Evolutionary conservation across 2,797 vertebrate species (phyloP), one percentile per base, ranked within the genome.

Genomic region (Sebastes taczanowskii): DNA sequence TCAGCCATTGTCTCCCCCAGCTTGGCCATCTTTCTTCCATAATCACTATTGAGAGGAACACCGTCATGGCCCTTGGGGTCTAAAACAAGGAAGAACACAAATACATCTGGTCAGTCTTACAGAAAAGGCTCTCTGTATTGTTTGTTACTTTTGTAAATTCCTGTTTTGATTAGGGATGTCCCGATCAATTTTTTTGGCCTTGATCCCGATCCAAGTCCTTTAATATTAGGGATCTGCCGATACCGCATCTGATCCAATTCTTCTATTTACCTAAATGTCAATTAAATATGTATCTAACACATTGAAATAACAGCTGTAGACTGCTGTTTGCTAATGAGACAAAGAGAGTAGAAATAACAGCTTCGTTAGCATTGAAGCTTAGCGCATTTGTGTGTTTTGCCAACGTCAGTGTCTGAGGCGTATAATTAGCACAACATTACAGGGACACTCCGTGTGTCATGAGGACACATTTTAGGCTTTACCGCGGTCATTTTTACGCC

Each of bases 21-120:
- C 64, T 53, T 18, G 5, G 58, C 59, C 69, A 80, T 77, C 55
- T 38, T 59, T 16, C 4, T 55, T 46, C 49, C 71, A 69, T 7
- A 18, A 3, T 82, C 49, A 11, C 1, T 0, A 18, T 18, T 35
- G 10, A 27, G 5, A 49, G 4, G 11, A 55, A 1, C 46, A 11
- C 22, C 7, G 20, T 67, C 2, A 0, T 5, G 9, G 55, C 20
- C 64, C 32, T 64, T 68, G 11, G 38, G 14, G 25, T 70, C 87
- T 89, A 13, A 66, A 86, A 71, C n/a, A 13, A 69, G 29, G 6
- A 23, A 61, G 34, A 85, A 22, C 11, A 74, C 5, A 67, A 20
- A 30, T 29, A 71, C 32, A 70, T 30, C 3, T 18, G 7, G 27
- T 78, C 27, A 74, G 42, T 60, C 18, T 20, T 20, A 13, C 11